These are phyloP conservation scores for Neoaliturus tenellus DNA, from an alignment of 2,888 invertebrate species.

Conservation along the genomic window DNA sequence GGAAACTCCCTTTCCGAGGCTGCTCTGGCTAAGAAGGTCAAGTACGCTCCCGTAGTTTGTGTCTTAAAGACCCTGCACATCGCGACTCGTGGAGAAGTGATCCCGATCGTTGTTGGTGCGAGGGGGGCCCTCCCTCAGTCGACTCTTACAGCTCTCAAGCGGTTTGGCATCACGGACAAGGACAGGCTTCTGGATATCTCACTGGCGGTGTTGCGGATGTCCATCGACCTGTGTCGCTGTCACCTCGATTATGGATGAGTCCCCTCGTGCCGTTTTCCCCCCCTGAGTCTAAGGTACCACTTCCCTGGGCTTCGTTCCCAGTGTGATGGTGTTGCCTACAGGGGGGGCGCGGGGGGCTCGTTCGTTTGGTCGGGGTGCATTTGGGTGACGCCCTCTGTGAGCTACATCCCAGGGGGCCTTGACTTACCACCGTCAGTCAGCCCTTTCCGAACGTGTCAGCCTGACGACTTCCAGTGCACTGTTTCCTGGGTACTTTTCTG, in stretches of 20 bases:
- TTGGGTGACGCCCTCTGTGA: too few species aligned
- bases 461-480: too few species aligned
- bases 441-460: too few species aligned
- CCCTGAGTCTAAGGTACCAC: too few species aligned
- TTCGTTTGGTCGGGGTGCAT: too few species aligned
- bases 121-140: neutral
- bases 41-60: neutral
- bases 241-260: neutral
- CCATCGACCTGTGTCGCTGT: neutral
- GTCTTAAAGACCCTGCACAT: neutral
- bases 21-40: neutral
- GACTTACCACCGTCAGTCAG: too few species aligned
- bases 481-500: too few species aligned
- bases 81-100: slow-evolving; percentile 4
- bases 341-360: too few species aligned
- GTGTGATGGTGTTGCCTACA: too few species aligned
- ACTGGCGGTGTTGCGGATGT: neutral
- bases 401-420: too few species aligned
- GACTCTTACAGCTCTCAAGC: neutral
- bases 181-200: neutral
- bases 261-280: too few species aligned
- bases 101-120: slow-evolving; percentile 18
- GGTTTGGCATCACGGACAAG: neutral
- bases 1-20: neutral
- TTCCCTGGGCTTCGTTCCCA: too few species aligned